phyloP scores from a whole-genome alignment of 2,113 vertebrate species.

The Gobio gobio region DNA sequence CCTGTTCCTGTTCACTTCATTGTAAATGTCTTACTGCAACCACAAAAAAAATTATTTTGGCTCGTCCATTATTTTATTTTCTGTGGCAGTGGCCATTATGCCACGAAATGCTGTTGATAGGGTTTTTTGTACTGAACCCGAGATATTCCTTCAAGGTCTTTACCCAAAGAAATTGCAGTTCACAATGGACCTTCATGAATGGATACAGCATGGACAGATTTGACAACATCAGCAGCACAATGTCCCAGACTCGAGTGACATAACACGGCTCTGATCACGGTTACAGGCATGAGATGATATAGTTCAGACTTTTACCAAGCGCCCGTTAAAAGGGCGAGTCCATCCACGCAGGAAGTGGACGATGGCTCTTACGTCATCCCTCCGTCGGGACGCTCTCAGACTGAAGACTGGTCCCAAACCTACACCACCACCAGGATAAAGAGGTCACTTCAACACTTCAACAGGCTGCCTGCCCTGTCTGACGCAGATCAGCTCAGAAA shows the following conservation, averaged over 20 bases:
- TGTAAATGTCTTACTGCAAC: neutral
- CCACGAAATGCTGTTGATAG: neutral
- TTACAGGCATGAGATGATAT: constrained; percentile 63
- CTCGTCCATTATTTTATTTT: too few relatives aligned
- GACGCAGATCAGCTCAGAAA: constrained; percentile 36
- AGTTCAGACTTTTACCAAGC: constrained; percentile 44
- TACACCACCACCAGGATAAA: constrained; percentile 63
- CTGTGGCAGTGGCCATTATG: neutral
- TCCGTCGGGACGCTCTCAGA: constrained; percentile 80
- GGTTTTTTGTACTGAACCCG: neutral
- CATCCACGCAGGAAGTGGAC: constrained; percentile 48
- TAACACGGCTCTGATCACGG: constrained; percentile 51
- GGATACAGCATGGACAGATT: constrained; percentile 3
- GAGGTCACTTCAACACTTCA: constrained; percentile 47
- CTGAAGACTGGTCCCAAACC: constrained; percentile 94
- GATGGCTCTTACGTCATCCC: constrained; percentile 48
- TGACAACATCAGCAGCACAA: constrained; percentile 54
- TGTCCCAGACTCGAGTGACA: constrained; percentile 54
- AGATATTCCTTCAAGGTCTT: constrained; percentile 26
- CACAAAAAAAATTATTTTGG: neutral
- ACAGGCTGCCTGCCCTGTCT: constrained; percentile 33
- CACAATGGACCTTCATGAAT: constrained; percentile 34
- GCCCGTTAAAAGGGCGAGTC: constrained; percentile 55
- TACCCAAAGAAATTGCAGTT: neutral
- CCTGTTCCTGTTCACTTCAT: neutral